Conservation (phyloP, 2,797 vertebrate species). For the Sylvia borin region DNA sequence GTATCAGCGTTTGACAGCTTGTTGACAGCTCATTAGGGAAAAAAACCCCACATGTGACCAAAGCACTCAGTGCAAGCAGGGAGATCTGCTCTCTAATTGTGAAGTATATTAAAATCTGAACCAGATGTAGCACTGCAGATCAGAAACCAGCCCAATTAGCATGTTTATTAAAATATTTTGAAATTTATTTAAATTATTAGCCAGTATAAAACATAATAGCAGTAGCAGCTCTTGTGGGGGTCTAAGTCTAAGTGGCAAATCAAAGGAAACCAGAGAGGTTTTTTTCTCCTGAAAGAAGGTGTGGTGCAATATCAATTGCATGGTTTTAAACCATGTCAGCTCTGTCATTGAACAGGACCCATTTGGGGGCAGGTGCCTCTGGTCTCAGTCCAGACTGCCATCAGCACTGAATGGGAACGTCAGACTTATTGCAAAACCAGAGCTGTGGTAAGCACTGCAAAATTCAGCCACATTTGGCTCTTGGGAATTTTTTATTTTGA, state of each 20-base stretch:
- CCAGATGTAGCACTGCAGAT: neutral
- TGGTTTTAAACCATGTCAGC: neutral
- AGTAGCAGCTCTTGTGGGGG: neutral
- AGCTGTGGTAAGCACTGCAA: neutral
- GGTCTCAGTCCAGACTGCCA: neutral
- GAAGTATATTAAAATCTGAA: neutral
- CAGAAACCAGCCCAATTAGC: slow-evolving; percentile 15
- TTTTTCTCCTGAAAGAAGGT: neutral
- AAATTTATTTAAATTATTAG: neutral
- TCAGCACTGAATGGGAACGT: neutral
- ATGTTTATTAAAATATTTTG: neutral
- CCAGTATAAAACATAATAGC: neutral
- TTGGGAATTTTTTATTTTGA: neutral
- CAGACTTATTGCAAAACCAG: neutral
- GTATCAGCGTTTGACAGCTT: slow-evolving; percentile 25
- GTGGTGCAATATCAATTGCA: neutral
- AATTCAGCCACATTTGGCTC: neutral
- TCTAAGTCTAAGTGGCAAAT: neutral
- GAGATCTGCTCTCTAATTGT: slow-evolving; percentile 3
- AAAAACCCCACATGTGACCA: neutral
- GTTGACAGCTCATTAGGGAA: slow-evolving; percentile 47
- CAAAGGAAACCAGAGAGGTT: neutral
- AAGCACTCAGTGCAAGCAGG: neutral
- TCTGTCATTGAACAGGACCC: neutral
- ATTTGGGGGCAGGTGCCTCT: neutral